Conservation (phyloP, 2,888 invertebrate genomes). For the Argynnis bischoffii region DNA sequence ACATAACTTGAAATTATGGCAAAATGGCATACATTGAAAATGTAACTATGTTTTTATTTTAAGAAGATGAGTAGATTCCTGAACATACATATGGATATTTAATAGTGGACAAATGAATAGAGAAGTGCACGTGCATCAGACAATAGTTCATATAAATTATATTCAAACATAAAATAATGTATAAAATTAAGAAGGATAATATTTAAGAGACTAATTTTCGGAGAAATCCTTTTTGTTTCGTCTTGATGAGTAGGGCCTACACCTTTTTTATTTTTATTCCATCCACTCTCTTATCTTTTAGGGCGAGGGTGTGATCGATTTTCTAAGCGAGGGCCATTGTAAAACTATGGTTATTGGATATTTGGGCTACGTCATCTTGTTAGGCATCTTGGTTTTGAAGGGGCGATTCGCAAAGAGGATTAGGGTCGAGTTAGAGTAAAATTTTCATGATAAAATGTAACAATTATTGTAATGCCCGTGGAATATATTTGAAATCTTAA, state of each 20-base stretch:
- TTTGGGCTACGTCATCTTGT: slow-evolving; percentile 52
- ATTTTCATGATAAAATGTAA: slow-evolving; percentile 1
- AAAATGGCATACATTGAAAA: no score
- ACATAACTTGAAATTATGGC: no score
- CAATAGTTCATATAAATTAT: no score
- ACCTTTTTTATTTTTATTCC: slow-evolving; percentile 56
- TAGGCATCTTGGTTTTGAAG: slow-evolving; percentile 21
- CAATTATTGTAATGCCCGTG: neutral
- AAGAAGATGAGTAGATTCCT: no score
- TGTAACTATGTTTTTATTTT: no score
- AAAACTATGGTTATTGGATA: slow-evolving; percentile 79
- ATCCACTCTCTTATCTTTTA: slow-evolving; percentile 74
- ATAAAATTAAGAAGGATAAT: neutral
- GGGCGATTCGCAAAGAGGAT: slow-evolving; percentile 17
- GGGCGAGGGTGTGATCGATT: slow-evolving; percentile 66
- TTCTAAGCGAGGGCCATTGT: slow-evolving; percentile 63
- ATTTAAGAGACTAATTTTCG: neutral
- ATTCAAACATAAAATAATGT: neutral
- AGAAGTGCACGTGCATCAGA: no score
- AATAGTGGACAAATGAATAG: no score
- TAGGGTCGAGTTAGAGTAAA: slow-evolving; percentile 6
- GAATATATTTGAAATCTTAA: neutral
- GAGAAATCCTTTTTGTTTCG: neutral
- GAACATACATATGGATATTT: no score
- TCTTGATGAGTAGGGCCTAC: slow-evolving; percentile 22